Base-by-base conservation (phyloP, 2,113 vertebrate species). In the Lophius piscatorius region DNA sequence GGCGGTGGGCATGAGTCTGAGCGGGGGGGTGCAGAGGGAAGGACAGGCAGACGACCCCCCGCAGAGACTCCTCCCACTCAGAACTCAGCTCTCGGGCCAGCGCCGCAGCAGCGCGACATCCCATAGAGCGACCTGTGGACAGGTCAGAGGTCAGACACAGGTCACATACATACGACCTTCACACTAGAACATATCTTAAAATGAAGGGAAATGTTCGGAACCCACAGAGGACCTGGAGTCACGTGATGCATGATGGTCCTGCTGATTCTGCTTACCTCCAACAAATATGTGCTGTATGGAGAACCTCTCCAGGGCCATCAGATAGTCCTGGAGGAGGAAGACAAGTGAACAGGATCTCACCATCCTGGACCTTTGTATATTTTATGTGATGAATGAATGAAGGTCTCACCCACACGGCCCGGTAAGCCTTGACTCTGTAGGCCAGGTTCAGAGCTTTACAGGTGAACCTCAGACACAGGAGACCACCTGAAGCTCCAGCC, bases 381-480 rank as follows among this genome's bases (percentile, higher is more conserved):
- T n/a, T n/a, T n/a, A n/a, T n/a, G n/a, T n/a, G n/a, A 31, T 28
- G 26, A 28, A 28, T 28, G 26, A 12, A 2, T 10, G 12, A 11
- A 23, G 1, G 16, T 0, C 94, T 87, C 87, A 98, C 96, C 94
- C 94, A 82, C 72, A 91, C 95, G 41, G 94, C 78, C 42, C 64
- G 85, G 74, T 94, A 98, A 17, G 94, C 95, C 76, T 92, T 94
- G 52, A 92, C 76, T 78, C 95, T 93, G 20, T 96, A 91, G 3
- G 28, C 73, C 54, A 99, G 50, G 48, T 97, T 96, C 57, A 95
- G 91, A n/a, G 92, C 89, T 94, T 94, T 97, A 74, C 96, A 99
- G 4, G 96, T 98, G 80, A 99, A 98, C 1, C 97, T 87, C 45
- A 98, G 88, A 55, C 92, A 95, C 7, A 95, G 74, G 73, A 94